phyloP scores from a whole-genome alignment of 2,888 invertebrate species.

The Molanna angustata region DNA sequence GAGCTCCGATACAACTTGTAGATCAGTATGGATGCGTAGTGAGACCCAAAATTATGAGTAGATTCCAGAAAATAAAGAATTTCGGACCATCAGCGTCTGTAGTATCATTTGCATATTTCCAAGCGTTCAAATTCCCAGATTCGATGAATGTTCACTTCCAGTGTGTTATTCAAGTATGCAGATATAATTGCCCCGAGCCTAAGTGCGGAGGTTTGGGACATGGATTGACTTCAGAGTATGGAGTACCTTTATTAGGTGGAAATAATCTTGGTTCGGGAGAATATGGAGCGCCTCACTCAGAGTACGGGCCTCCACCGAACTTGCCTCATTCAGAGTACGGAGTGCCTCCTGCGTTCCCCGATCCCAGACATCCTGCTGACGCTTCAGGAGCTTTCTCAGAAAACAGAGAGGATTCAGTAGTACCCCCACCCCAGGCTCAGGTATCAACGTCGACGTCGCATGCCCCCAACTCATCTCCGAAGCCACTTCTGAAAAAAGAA shows the following conservation, averaged over 20 bases:
- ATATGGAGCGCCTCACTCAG: conserved; percentile 61
- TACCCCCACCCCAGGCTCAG: conserved; percentile 75
- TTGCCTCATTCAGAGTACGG: conserved; percentile 66
- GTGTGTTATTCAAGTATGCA: conserved; percentile 92
- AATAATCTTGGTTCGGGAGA: conserved; percentile 61
- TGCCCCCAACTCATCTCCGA: conserved; percentile 55
- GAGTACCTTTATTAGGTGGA: conserved; percentile 62
- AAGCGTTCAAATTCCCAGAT: conserved; percentile 95
- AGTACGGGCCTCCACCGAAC: conserved; percentile 69
- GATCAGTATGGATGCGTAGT: conserved; percentile 93
- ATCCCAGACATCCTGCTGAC: conserved; percentile 84
- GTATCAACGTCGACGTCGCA: conserved; percentile 71
- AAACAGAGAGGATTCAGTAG: conserved; percentile 75
- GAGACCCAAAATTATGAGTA: conserved; percentile 91
- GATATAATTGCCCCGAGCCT: conserved; percentile 90
- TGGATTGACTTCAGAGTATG: conserved; percentile 61
- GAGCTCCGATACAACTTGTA: conserved; percentile 88
- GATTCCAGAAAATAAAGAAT: conserved; percentile 95
- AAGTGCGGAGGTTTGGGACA: conserved; percentile 69
- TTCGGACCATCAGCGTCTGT: conserved; percentile 93
- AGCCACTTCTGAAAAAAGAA: conserved; percentile 54
- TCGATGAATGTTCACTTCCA: conserved; percentile 98
- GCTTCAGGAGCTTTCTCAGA: conserved; percentile 81
- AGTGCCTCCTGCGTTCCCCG: conserved; percentile 78
- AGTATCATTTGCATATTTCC: conserved; percentile 93